Evolutionary conservation across 2,888 invertebrate genomes (phyloP).

Genomic region (Hypolimnas misippus): DNA sequence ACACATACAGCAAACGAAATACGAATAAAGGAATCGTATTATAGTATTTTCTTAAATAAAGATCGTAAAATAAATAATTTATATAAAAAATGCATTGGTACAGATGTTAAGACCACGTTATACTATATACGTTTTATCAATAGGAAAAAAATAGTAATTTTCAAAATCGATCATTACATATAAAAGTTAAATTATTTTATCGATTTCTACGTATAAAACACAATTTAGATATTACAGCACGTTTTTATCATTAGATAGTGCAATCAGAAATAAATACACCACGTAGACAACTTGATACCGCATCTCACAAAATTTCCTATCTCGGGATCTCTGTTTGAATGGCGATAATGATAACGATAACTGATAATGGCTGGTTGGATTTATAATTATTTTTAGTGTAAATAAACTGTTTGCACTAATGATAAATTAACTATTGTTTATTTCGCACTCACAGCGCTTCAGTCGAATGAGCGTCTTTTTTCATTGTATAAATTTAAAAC

Average conservation of each 20-base stretch:
- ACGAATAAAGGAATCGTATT: too few relatives aligned
- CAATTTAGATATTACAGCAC: slow-evolving; percentile 48
- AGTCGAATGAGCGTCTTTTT: slow-evolving; percentile 1
- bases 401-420: not conserved
- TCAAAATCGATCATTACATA: not conserved
- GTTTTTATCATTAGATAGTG: slow-evolving; percentile 60
- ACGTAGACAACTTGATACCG: slow-evolving; percentile 61
- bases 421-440: not conserved
- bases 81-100: too few relatives aligned
- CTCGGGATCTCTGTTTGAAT: slow-evolving; percentile 64
- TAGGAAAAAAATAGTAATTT: too few relatives aligned
- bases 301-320: slow-evolving; percentile 70
- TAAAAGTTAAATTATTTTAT: slow-evolving; percentile 18
- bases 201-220: slow-evolving; percentile 43
- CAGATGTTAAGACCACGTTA: too few relatives aligned
- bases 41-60: too few relatives aligned
- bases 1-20: too few relatives aligned
- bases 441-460: not conserved
- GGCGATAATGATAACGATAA: slow-evolving; percentile 60
- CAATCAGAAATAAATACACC: slow-evolving; percentile 71
- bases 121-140: too few relatives aligned
- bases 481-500: not conserved
- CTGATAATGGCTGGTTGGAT: slow-evolving; percentile 59
- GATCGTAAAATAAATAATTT: too few relatives aligned
- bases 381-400: slow-evolving; percentile 64